Base-by-base conservation (phyloP, 2,888 invertebrate genomes). In the Nephrocerus scutellatus region DNA sequence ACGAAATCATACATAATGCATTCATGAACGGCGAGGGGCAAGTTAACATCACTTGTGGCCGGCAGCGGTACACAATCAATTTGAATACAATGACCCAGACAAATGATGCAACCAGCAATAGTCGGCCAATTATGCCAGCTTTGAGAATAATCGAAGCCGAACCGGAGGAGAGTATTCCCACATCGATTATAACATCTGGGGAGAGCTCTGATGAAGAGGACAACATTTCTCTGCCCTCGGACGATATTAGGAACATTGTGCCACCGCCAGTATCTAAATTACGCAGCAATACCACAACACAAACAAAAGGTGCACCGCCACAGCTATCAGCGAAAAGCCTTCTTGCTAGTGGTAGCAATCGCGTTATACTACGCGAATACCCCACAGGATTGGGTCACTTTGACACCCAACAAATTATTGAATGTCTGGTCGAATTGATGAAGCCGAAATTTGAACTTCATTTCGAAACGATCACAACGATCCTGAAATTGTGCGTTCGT, bases 71-170 rank as follows among this genome's bases (percentile, higher is more conserved):
- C 58, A 77, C 81, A 0, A 80, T 87, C 4, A 82, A 82, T 38
- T 85, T 88, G 56, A 77, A 77, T 21, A 78, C 80, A 38, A 86
- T 88, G 86, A 76, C 82, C 1, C 85, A 86, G 71, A 80, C 83
- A 43, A 88, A 86, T 62, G 86, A 87, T 58, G 86, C 87, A 50
- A 85, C 83, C 18, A 83, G 82, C n/a, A 86, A 84, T 53, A 75
- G 84, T 51, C 72, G 87, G 33, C 86, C 87, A 0, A 80, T 88
- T 15, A 80, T 83, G 52, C 76, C 86, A 64, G 76, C 74, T 0
- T 63, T 78, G 4, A 70, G 72, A 45, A 66, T 60, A 1, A 61
- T 57, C 21, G 63, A 60, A 30, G 46, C 52, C 6, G 51, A n/a
- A n/a, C n/a, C n/a, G n/a, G n/a, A n/a, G n/a, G n/a, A n/a, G n/a